phyloP scores from a whole-genome alignment of 2,113 vertebrate species.

The Apodemus sylvaticus region DNA sequence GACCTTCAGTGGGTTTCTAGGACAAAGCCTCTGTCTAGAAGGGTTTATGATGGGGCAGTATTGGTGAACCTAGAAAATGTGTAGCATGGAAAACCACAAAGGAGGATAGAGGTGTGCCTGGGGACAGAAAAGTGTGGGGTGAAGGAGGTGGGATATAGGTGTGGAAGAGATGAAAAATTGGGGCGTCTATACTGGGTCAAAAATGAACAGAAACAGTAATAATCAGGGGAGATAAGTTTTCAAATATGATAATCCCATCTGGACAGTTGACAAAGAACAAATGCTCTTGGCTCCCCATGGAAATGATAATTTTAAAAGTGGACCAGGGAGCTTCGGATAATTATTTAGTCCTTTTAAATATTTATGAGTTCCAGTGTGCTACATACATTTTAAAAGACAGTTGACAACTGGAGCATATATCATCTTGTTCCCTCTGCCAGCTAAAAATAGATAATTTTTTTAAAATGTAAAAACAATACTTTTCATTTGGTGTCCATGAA shows the following conservation, averaged over 20 bases:
- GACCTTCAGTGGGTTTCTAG: not conserved
- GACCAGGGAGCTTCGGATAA: conserved; percentile 82
- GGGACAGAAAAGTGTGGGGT: not conserved
- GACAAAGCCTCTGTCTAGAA: not conserved
- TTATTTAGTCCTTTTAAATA: conserved; percentile 89
- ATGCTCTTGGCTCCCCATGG: conserved; percentile 80
- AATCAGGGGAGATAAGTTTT: conserved; percentile 77
- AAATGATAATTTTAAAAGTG: conserved; percentile 84
- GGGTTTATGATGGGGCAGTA: conserved; percentile 57
- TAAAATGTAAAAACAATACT: conserved; percentile 81
- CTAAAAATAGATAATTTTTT: conserved; percentile 83
- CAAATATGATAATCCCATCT: conserved; percentile 81
- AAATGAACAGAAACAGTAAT: conserved; percentile 52
- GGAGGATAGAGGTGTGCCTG: not conserved
- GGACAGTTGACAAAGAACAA: conserved; percentile 82
- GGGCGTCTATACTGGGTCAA: not conserved
- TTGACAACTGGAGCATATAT: conserved; percentile 85
- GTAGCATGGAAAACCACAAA: conserved; percentile 27
- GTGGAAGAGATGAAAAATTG: not conserved
- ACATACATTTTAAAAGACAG: conserved; percentile 85
- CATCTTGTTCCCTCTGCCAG: conserved; percentile 79
- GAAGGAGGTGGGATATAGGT: not conserved
- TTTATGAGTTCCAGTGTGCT: conserved; percentile 85
- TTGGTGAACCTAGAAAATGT: conserved; percentile 58
- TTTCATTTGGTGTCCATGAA: conserved; percentile 65